A percentile compares a stretch with the other conserved stretches of the same genome.
Evolutionary conservation across 2,888 invertebrate genomes (phyloP).

Genomic region (Amphipoea lucens): DNA sequence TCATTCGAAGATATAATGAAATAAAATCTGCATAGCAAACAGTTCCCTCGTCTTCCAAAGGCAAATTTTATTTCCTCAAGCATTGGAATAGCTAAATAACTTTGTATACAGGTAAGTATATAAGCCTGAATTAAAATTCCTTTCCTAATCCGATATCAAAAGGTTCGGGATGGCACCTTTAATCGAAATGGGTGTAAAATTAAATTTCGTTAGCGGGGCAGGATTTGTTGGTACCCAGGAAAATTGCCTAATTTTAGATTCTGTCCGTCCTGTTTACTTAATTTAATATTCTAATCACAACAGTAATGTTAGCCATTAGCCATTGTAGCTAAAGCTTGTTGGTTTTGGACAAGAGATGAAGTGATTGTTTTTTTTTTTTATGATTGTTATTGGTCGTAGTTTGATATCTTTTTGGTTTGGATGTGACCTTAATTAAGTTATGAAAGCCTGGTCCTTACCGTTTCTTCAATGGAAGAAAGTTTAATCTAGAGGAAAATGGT

Average conservation of each 20-base stretch:
- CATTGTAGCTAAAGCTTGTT: conserved; percentile 45
- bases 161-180: conserved; percentile 66
- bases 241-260: conserved; percentile 73
- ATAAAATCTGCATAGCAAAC: neutral
- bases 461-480: neutral
- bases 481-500: neutral
- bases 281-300: conserved; percentile 78
- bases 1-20: conserved; percentile 5
- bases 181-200: conserved; percentile 71
- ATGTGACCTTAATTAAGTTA: neutral
- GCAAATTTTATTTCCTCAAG: neutral
- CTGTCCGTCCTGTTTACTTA: conserved; percentile 66
- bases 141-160: conserved; percentile 65
- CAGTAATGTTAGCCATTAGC: conserved; percentile 56
- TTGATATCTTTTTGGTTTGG: neutral
- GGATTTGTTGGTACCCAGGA: conserved; percentile 60
- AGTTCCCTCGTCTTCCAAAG: neutral
- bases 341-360: conserved; percentile 48
- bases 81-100: conserved; percentile 24
- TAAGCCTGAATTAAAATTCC: conserved; percentile 60
- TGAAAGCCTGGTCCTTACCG: neutral
- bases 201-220: conserved; percentile 61
- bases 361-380: conserved; percentile 29
- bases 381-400: neutral
- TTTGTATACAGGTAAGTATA: conserved; percentile 11